Evolutionary conservation across 2,888 invertebrate species (phyloP).

Genomic region (Drosophila infuscata): DNA sequence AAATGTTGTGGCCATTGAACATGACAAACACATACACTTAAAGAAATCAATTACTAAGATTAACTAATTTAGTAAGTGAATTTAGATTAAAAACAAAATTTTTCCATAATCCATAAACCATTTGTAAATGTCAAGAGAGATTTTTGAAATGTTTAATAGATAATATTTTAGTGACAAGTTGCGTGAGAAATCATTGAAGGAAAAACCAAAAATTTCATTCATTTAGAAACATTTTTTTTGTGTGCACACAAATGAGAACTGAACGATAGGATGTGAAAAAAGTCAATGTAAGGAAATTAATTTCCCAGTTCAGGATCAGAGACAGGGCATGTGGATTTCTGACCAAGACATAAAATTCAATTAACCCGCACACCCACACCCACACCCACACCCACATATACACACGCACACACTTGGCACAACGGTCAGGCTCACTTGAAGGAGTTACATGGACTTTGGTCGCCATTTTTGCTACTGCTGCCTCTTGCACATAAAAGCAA

Average conservation of each 20-base stretch:
- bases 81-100: not conserved
- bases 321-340: slow-evolving; percentile 58
- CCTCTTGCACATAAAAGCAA: slow-evolving; percentile 74
- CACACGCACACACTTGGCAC: slow-evolving; percentile 16
- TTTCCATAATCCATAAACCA: not conserved
- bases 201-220: not conserved
- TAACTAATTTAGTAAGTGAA: not conserved
- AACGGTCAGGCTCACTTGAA: slow-evolving; percentile 46
- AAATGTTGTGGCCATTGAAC: slow-evolving; percentile 35
- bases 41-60: not conserved
- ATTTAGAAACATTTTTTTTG: not conserved
- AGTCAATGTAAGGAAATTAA: slow-evolving; percentile 82
- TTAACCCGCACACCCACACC: slow-evolving; percentile 60
- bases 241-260: slow-evolving; percentile 3
- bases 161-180: not conserved
- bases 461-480: slow-evolving; percentile 42
- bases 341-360: slow-evolving; percentile 81
- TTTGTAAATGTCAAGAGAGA: not conserved
- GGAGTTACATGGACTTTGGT: slow-evolving; percentile 65
- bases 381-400: slow-evolving; percentile 9
- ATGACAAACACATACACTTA: slow-evolving; percentile 22
- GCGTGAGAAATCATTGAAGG: not conserved
- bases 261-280: slow-evolving; percentile 44
- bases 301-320: slow-evolving; percentile 53
- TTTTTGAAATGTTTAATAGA: not conserved